Evolutionary conservation across 2,797 vertebrate species (phyloP), one percentile per base, ranked within the genome.

Genomic region (Smutsia gigantea): DNA sequence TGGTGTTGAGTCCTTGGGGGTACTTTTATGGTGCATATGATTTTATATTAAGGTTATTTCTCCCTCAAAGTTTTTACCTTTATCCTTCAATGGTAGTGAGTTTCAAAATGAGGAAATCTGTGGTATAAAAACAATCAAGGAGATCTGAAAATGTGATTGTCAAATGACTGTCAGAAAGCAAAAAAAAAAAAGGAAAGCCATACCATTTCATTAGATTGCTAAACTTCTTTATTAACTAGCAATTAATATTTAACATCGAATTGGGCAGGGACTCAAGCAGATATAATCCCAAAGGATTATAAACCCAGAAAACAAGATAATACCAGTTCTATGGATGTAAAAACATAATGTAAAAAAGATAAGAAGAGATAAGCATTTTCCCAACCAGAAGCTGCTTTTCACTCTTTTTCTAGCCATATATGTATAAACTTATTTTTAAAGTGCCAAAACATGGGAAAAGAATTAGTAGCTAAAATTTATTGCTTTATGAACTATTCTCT

Each of bases 401-500:
- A 78, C 23, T 66, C 17, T 31, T 5, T 71, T 63, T 95, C n/a
- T 72, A n/a, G 10, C 7, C 11, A 59, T 39, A 66, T 72, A 51
- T 57, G 2, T 15, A 77, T 29, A 95, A 77, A 87, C 6, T 49
- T 66, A 87, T 69, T 75, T 87, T 90, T 90, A 66, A 81, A 88
- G 39, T 68, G 3, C 59, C 64, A 92, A 88, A 96, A 82, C 29
- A 49, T 4, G 82, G 57, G 12, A 34, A 46, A 46, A 46, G 10
- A 46, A 46, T 46, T 87, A 85, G 59, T 63, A 74, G 34, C n/a
- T 72, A 88, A 92, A 79, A 31, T 55, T 3, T 78, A 83, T 3
- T 69, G 6, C 29, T 93, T 63, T 64, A 46, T 92, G 53, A 96
- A n/a, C 11, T 94, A 61, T 53, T 68, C n/a, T 90, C 25, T 64